Percentiles rank a stretch among this genome's conserved stretches.
Evolutionary conservation across 2,888 invertebrate species (phyloP).

Genomic region (Idaea aversata): DNA sequence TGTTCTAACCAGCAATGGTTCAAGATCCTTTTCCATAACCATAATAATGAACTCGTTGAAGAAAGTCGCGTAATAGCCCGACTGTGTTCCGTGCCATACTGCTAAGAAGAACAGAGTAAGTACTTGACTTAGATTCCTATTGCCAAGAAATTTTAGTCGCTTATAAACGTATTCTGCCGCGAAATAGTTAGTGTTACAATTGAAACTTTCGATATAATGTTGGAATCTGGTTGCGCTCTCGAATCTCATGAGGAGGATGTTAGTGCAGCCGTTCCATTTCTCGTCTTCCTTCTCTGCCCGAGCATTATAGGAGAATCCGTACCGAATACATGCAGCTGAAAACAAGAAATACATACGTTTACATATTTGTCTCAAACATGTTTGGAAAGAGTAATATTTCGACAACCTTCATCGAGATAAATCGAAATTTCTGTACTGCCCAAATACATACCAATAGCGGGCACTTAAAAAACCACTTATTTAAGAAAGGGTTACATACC

Average conservation of each 20-base stretch:
- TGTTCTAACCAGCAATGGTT: slow-evolving; percentile 77
- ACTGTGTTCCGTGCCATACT: slow-evolving; percentile 97
- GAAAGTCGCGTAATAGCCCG: slow-evolving; percentile 97
- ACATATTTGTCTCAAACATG: neutral
- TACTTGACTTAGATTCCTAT: slow-evolving; percentile 89
- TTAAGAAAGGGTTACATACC: too few species aligned
- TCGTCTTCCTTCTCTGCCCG: slow-evolving; percentile 75
- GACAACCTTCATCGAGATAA: too few species aligned
- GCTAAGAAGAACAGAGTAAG: slow-evolving; percentile 93
- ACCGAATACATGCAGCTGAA: slow-evolving; percentile 73
- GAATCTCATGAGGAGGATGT: slow-evolving; percentile 90
- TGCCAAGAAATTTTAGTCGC: slow-evolving; percentile 93
- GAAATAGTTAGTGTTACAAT: slow-evolving; percentile 97
- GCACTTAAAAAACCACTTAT: too few species aligned
- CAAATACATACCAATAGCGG: too few species aligned
- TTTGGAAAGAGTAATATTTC: neutral
- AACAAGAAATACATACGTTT: slow-evolving; percentile 35
- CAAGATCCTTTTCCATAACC: slow-evolving; percentile 89
- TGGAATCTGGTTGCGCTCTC: slow-evolving; percentile 92
- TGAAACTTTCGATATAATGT: slow-evolving; percentile 94
- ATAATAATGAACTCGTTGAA: slow-evolving; percentile 94
- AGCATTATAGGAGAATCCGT: slow-evolving; percentile 93
- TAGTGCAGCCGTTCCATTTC: slow-evolving; percentile 94
- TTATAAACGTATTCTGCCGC: slow-evolving; percentile 97
- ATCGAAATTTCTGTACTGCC: too few species aligned